These are phyloP conservation scores for Panagrolaimus sp. DNA, from an alignment of 1,140 invertebrate genomes.

Conservation along the genomic window DNA sequence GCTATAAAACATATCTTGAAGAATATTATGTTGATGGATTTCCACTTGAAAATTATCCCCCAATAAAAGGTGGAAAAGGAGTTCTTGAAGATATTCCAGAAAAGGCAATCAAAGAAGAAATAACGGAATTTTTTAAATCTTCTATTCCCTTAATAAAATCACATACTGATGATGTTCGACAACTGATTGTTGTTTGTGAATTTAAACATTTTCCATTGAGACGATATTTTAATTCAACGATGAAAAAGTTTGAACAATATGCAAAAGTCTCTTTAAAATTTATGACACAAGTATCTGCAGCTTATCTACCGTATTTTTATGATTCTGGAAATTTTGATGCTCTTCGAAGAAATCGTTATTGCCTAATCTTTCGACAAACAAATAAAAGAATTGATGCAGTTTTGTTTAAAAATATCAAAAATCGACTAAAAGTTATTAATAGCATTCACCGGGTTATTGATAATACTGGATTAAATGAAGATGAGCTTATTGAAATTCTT, in stretches of 20 bases:
- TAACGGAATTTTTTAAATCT: no score
- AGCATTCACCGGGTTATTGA: constrained; percentile 3
- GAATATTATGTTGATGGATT: no score
- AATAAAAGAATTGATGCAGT: constrained; percentile 2
- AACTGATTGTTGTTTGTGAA: no score
- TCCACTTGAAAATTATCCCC: no score
- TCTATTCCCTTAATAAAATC: no score
- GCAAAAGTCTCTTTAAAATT: background rate
- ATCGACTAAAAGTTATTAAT: background rate
- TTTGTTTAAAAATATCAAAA: background rate
- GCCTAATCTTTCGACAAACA: background rate
- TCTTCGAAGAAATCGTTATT: background rate
- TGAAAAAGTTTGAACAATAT: background rate
- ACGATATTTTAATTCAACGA: no score
- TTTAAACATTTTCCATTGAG: no score
- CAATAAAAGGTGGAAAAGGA: no score
- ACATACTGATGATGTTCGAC: no score
- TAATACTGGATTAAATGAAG: background rate
- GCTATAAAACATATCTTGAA: no score
- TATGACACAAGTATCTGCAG: background rate
- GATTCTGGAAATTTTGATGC: background rate
- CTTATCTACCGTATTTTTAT: background rate
- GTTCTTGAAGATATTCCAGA: no score
- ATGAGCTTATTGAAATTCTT: background rate
- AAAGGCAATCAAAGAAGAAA: no score